phyloP scores from a whole-genome alignment of 2,113 vertebrate species.

The Uria aalge region DNA sequence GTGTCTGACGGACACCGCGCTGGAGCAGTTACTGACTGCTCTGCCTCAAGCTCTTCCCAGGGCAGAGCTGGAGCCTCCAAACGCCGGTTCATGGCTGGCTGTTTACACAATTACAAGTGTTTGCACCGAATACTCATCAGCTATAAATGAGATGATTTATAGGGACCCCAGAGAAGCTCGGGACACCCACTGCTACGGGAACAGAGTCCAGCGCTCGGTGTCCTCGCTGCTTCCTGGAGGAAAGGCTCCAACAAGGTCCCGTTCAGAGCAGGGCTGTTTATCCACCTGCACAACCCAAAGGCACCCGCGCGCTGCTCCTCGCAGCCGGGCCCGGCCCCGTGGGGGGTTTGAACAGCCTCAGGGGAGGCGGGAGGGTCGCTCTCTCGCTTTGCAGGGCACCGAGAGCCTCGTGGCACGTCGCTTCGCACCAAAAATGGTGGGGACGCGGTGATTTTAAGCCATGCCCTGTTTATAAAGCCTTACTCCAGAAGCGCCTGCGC shows the following conservation, averaged over 20 bases:
- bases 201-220: neutral
- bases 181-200: neutral
- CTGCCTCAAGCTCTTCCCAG: neutral
- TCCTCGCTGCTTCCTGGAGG: neutral
- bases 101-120: neutral
- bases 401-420: neutral
- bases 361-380: neutral
- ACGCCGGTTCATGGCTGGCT: neutral
- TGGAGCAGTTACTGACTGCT: too few relatives aligned
- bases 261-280: neutral
- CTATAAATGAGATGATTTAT: too few relatives aligned
- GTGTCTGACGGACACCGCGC: too few relatives aligned
- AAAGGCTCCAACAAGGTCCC: too few relatives aligned
- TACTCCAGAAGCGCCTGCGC: fast-evolving
- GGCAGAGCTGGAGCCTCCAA: neutral
- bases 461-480: neutral
- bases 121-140: neutral
- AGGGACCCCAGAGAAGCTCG: neutral
- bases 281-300: neutral
- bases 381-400: neutral
- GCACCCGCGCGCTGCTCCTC: neutral
- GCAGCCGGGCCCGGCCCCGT: neutral
- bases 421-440: neutral
- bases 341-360: too few relatives aligned
- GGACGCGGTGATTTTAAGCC: neutral